Percentiles rank a stretch among this genome's conserved stretches.
These are phyloP conservation scores for Axea sp. DNA, from an alignment of 2,888 invertebrate genomes.

Conservation along the genomic window DNA sequence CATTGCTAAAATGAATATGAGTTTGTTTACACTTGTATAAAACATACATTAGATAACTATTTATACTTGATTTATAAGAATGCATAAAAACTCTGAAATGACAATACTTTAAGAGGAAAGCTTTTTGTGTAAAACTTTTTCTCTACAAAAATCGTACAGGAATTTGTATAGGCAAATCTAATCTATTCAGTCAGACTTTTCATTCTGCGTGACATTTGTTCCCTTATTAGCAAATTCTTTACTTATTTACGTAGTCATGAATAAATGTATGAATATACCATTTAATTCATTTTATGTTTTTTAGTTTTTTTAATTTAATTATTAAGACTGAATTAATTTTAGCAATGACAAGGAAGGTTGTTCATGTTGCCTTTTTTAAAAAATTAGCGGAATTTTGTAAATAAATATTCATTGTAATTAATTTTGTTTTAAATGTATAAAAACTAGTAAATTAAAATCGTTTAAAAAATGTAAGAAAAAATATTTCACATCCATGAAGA, in stretches of 20 bases:
- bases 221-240: slow-evolving; percentile 11
- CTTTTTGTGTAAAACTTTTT: slow-evolving; percentile 23
- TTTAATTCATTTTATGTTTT: not conserved
- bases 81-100: slow-evolving; percentile 15
- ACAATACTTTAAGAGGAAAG: slow-evolving; percentile 12
- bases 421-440: too few relatives aligned
- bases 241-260: slow-evolving; percentile 9
- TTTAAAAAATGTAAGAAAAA: too few relatives aligned
- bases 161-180: slow-evolving; percentile 20
- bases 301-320: not conserved
- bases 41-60: slow-evolving; percentile 1
- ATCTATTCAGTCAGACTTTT: slow-evolving; percentile 27
- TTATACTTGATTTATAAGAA: slow-evolving; percentile 17
- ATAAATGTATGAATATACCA: not conserved
- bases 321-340: not conserved
- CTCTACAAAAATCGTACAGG: slow-evolving; percentile 6
- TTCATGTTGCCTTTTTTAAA: too few relatives aligned
- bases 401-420: too few relatives aligned
- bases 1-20: not conserved
- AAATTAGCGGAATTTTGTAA: too few relatives aligned
- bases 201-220: slow-evolving; percentile 10
- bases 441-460: too few relatives aligned
- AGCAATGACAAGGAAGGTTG: slow-evolving; percentile 11
- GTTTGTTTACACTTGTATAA: too few relatives aligned
- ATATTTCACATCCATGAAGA: too few relatives aligned